phyloP scores from a whole-genome alignment of 2,113 vertebrate species.

The Pyrgilauda ruficollis region DNA sequence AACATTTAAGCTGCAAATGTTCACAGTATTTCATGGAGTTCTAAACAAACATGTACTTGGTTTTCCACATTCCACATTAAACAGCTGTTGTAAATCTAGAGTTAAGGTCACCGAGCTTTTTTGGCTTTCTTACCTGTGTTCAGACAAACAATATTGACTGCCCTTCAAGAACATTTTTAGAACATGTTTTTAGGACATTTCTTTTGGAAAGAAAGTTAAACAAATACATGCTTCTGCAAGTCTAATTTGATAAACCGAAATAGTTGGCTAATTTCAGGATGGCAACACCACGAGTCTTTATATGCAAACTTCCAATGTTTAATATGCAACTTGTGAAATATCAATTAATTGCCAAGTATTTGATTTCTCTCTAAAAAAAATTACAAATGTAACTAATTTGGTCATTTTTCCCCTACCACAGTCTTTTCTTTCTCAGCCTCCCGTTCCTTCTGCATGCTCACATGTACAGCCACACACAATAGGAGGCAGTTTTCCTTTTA shows the following conservation, averaged over 20 bases:
- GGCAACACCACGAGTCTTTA: not conserved
- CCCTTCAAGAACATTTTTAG: not conserved
- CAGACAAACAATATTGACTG: not conserved
- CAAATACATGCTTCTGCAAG: not conserved
- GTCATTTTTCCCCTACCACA: not conserved
- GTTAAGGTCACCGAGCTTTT: not conserved
- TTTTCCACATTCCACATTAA: not conserved
- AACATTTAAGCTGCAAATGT: not conserved
- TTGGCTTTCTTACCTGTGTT: not conserved
- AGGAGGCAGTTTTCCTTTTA: not conserved
- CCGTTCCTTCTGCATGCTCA: fast-evolving
- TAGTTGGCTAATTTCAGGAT: not conserved
- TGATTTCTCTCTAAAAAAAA: not conserved
- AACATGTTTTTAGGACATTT: not conserved
- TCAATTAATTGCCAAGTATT: not conserved
- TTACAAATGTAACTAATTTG: not conserved
- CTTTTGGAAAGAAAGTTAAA: not conserved
- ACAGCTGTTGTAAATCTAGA: not conserved
- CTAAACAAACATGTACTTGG: not conserved
- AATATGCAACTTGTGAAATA: not conserved
- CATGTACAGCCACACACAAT: fast-evolving
- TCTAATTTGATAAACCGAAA: not conserved
- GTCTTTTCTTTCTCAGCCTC: not conserved
- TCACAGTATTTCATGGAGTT: not conserved
- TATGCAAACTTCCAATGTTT: not conserved